Evolutionary conservation across 2,113 vertebrate species (phyloP), one percentile per base, ranked within the genome.

Genomic region (Cynocephalus volans): DNA sequence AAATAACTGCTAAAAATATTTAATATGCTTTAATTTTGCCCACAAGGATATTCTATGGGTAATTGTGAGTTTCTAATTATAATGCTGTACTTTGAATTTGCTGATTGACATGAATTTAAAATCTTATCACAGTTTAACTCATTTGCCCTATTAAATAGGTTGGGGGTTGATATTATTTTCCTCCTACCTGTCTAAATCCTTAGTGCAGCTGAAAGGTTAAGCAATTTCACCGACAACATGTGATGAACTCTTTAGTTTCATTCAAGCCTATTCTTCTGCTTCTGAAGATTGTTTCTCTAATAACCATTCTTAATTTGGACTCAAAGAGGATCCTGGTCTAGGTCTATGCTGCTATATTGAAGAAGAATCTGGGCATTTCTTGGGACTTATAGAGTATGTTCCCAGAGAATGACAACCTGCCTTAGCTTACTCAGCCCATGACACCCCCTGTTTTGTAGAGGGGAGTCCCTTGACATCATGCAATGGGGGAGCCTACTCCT

Each of bases 101-200:
- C 92, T 97, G 97, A 97, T 95, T 97, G 97, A 96, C 93, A 18
- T 81, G 84, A 90, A 96, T 96, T 98, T 95, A 95, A 96, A 97
- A 96, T 95, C 50, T 83, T 77, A 95, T 93, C 77, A 88, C 33
- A 73, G 56, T 93, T 98, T 96, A 96, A 97, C 97, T 97, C 93
- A 95, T 95, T 96, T 97, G 96, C 96, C 92, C 93, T 97, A 54
- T 64, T 92, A 79, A 96, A 88, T 92, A 95, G 83, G 50, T n/a
- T 84, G 86, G 65, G 95, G 89, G 87, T 97, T 97, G 89, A 76
- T 84, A 80, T 90, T 95, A 95, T 96, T 93, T 96, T 86, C 89
- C 80, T 96, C 95, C 97, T 82, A 90, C 89, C 69, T 48, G 75
- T 90, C 83, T 97, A 97, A 95, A 97, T 92, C 96, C 95, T 89